Evolutionary conservation across 2,113 vertebrate genomes (phyloP).

Genomic region (Cyanistes caeruleus): DNA sequence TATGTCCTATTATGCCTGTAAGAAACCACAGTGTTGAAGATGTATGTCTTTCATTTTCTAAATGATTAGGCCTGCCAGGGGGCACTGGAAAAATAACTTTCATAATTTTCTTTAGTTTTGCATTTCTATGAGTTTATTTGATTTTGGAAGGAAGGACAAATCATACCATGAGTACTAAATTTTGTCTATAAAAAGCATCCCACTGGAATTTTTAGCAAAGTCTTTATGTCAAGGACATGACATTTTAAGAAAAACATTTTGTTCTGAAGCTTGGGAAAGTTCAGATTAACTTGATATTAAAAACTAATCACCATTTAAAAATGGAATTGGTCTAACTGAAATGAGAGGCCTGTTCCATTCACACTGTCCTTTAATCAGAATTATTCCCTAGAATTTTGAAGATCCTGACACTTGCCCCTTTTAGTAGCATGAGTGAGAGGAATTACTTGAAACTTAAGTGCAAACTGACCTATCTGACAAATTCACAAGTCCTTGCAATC

Average conservation of each 20-base stretch:
- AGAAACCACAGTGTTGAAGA: slow-evolving; percentile 11
- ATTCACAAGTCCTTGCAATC: background rate
- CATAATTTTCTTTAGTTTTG: slow-evolving; percentile 6
- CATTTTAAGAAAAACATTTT: background rate
- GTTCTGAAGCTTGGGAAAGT: background rate
- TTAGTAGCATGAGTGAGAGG: background rate
- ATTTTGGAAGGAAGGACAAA: background rate
- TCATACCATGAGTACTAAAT: background rate
- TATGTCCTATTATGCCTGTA: background rate
- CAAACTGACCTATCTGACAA: background rate
- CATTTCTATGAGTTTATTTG: background rate
- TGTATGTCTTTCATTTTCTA: slow-evolving; percentile 42
- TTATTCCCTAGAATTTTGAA: slow-evolving; percentile 5
- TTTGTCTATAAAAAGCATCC: background rate
- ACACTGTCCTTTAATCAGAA: background rate
- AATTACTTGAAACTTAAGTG: background rate
- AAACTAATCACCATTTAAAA: slow-evolving; percentile 32
- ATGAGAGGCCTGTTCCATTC: background rate
- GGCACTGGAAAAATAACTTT: background rate
- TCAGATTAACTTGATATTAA: background rate
- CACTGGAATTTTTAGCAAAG: background rate
- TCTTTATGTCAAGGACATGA: slow-evolving; percentile 3
- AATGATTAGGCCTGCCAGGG: background rate
- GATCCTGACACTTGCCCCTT: background rate
- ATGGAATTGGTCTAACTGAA: background rate